Evolutionary conservation across 2,888 invertebrate genomes (phyloP), one percentile per base, ranked within the genome.

Genomic region (Ophion ellenae): DNA sequence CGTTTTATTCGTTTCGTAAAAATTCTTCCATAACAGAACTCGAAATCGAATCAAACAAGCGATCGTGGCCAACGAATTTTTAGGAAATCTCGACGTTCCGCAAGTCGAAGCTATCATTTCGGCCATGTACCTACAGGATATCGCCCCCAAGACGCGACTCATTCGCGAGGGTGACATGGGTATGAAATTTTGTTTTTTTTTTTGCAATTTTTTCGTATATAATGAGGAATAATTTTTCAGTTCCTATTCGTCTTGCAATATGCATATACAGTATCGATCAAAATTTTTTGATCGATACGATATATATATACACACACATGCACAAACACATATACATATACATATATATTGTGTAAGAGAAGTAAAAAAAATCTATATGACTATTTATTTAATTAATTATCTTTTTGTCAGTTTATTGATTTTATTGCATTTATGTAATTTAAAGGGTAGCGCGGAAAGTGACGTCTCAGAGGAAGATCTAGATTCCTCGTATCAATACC

Each of bases 121-220:
- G 91, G 97, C 97, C 17, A 97, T 97, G 97, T 96, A 96, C 90
- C 95, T 96, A 7, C 96, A 96, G 88, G 95, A 95, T 75, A 96
- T 96, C 89, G 94, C 95, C 28, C 95, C 96, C 28, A 96, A 96
- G 40, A 96, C 96, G 85, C 96, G 96, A 87, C 96, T 97, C 87
- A 97, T 97, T 87, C 95, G 95, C 61, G 97, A 97, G 93, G 97
- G 97, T 47, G 97, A 97, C 91, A 96, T 96, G 85, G 97, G 95
- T 92, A 66, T 76, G 86, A 71, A 24, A 47, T 40, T 67, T 64
- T 28, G 14, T 59, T 59, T 20, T 20, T 4, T 36, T 47, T 69
- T n/a, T 40, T 67, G 7, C 4, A 11, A 24, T 14, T 5, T 11
- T 67, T 9, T 67, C 47, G 7, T 4, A 61, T 24, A 14, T 2